Evolutionary conservation across 1,140 invertebrate genomes (phyloP), one percentile per base, ranked within the genome.

Genomic region (Drosophila miranda): DNA sequence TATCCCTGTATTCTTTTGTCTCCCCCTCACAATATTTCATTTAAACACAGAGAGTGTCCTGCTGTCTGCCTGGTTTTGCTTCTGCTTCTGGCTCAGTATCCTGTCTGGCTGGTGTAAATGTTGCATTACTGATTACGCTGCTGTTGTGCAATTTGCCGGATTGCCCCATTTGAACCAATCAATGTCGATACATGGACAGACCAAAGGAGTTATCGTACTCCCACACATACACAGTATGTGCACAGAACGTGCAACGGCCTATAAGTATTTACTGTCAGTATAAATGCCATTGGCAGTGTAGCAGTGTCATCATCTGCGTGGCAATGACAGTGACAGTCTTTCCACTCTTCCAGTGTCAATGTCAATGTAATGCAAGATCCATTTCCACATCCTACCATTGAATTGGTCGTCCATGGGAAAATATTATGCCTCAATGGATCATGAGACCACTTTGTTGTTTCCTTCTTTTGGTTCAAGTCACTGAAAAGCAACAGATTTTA

Each of bases 81-180:
- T 44, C 2, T n/a, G 11, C 8, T 9, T 38, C 34, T 23, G 9
- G 11, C 26, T 46, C 14, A 38, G 23, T 51, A 23, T 42, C 34
- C 34, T 38, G 34, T 38, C 34, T 13, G 34, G 9, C 9, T 38
- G 34, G 11, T 52, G 58, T 54, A 74, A 66, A 71, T 75, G 77
- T 79, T 81, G 78, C 72, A 76, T 66, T 60, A 45, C 67, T 52
- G 68, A 69, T 58, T 69, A 58, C 46, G 28, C 21, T 68, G 53
- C 23, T 50, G 71, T 77, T 75, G 75, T 78, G 61, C 68, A 82
- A 82, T 83, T 75, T 83, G 75, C 69, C 79, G 67, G 79, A 67
- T 78, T 83, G 79, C 9, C 34, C 34, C 34, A 68, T 75, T 83
- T 70, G 75, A 46, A 78, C 74, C 75, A 82, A 82, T 78, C 79